A percentile compares a stretch with the other conserved stretches of the same genome.
Conservation (phyloP, 2,888 invertebrate genomes). For the Bugula neritina region DNA sequence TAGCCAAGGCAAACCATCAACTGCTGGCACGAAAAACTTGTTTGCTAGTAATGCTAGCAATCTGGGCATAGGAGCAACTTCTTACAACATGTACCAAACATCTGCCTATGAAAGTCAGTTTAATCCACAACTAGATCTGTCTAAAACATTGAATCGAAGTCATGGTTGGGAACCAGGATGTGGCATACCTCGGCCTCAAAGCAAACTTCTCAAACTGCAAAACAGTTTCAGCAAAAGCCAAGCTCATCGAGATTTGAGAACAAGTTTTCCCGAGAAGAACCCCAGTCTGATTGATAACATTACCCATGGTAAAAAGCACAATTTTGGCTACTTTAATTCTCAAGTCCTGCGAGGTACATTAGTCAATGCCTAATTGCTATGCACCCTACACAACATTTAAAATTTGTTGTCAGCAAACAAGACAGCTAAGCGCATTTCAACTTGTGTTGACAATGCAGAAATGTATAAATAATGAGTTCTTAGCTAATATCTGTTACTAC, state of each 20-base stretch:
- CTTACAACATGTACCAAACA: neutral
- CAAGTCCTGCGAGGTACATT: constrained; percentile 42
- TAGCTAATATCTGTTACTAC: too few species aligned
- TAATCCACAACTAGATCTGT: neutral
- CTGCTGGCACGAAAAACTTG: neutral
- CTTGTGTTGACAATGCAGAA: too few species aligned
- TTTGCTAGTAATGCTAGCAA: constrained; percentile 17
- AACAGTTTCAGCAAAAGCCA: constrained; percentile 44
- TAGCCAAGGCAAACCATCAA: neutral
- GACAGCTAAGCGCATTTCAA: too few species aligned
- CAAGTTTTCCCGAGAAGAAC: constrained; percentile 39
- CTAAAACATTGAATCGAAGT: neutral
- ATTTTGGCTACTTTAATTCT: constrained; percentile 43
- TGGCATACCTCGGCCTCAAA: constrained; percentile 43
- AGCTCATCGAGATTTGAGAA: constrained; percentile 40
- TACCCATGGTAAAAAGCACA: constrained; percentile 44
- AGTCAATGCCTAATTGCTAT: neutral
- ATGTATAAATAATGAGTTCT: too few species aligned
- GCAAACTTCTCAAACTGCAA: constrained; percentile 41
- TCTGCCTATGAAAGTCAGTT: constrained; percentile 23
- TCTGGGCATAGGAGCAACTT: constrained; percentile 16
- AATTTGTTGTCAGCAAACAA: too few species aligned
- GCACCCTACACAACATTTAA: neutral
- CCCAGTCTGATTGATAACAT: constrained; percentile 47
- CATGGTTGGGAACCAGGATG: constrained; percentile 42